Percentiles rank a stretch among this genome's conserved stretches.
Evolutionary conservation across 2,888 invertebrate genomes (phyloP).

Genomic region (Ethmia dodecea): DNA sequence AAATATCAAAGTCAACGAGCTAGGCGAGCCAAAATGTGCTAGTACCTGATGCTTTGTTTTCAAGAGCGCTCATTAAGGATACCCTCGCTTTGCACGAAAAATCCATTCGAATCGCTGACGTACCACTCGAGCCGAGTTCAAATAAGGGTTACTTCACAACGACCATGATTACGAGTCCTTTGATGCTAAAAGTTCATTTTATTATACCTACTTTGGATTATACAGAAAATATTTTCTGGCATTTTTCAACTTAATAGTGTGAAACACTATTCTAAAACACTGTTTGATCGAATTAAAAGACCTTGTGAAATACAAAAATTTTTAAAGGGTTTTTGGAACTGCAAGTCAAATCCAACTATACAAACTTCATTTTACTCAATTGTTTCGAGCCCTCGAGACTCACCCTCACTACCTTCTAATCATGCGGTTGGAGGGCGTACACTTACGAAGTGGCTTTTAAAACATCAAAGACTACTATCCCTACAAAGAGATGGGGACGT

Average conservation of each 20-base stretch:
- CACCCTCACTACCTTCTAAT: conserved; percentile 57
- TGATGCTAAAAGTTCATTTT: too few relatives aligned
- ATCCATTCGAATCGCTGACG: conserved; percentile 17
- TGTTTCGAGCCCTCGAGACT: conserved; percentile 13
- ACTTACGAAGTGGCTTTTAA: conserved; percentile 59
- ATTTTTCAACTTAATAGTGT: too few relatives aligned
- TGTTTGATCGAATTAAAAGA: too few relatives aligned
- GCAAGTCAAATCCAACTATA: too few relatives aligned
- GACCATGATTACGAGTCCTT: conserved; percentile 3
- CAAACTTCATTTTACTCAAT: conserved; percentile 37
- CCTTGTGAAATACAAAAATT: too few relatives aligned
- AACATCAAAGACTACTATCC: conserved; percentile 54
- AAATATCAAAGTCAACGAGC: conserved; percentile 35
- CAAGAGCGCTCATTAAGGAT: conserved; percentile 45
- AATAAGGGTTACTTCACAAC: conserved; percentile 27
- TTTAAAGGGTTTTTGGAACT: too few relatives aligned
- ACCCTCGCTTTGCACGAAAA: conserved; percentile 27
- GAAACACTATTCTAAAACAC: too few relatives aligned
- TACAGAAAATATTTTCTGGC: too few relatives aligned
- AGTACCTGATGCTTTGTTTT: conserved; percentile 37
- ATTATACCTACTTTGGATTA: too few relatives aligned
- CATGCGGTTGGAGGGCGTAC: conserved; percentile 49
- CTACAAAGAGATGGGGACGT: conserved; percentile 31
- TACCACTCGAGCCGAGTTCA: conserved; percentile 24
- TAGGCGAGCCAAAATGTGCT: conserved; percentile 8